Base-by-base conservation (phyloP, 2,113 vertebrate genomes). In the Galeopterus variegatus region DNA sequence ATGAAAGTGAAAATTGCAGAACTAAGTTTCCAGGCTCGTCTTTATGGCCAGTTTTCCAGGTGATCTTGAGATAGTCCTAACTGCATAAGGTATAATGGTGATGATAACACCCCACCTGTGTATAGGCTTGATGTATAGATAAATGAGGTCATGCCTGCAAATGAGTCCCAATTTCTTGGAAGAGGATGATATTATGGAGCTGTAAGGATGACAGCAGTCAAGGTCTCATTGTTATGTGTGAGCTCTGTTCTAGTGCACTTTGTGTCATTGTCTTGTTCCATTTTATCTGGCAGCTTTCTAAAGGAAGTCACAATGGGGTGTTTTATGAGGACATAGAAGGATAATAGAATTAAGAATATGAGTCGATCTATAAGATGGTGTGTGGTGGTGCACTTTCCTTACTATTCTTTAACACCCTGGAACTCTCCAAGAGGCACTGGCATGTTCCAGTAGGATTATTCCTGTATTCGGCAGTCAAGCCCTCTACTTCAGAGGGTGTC, bases 21-120 rank as follows among this genome's bases (percentile, higher is more conserved):
- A 58, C 72, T 62, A 75, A 62, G 58, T 82, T 82, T 91, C 58
- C 15, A 87, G 50, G 62, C 41, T 91, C 67, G 58, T 64, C 33
- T 88, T 77, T 94, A 60, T 2, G 23, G 62, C 45, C 58, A 83
- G 0, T 92, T 94, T 92, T 87, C 77, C n/a, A 36, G 45, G 60
- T 92, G 54, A 82, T 83, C 45, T 77, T 88, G 83, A 94, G 88
- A 64, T 13, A 83, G 76, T 83, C 86, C 64, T 90, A 73, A 93
- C 56, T 73, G 91, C 65, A 8, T 79, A 60, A 62, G n/a, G 45
- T 24, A 26, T 80, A 80, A 64, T 70, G 31, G 75, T 60, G 18
- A 92, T 86, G 73, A 67, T 60, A 82, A 72, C 31, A 65, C 12
- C 41, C 52, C 26, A 77, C 69, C 13, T 31, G 36, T 31, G 54